A percentile compares a stretch with the other conserved stretches of the same genome.
phyloP scores from a whole-genome alignment of 2,113 vertebrate species.

The Jaculus jaculus region DNA sequence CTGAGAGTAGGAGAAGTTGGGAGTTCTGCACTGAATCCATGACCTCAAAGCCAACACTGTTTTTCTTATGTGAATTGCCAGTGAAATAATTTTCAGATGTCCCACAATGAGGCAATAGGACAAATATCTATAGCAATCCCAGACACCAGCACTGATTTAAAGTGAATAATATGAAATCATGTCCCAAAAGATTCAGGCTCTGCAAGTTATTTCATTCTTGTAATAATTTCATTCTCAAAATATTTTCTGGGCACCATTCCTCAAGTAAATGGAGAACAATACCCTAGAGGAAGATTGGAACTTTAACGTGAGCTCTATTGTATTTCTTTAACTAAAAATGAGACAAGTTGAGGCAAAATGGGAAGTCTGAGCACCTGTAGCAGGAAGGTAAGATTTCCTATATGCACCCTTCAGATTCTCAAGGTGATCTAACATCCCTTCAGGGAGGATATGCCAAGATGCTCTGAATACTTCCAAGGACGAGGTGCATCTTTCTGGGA shows the following conservation, averaged over 20 bases:
- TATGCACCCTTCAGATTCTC: neutral
- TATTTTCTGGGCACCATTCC: slow-evolving; percentile 66
- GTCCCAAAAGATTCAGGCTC: slow-evolving; percentile 46
- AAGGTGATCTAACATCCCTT: neutral
- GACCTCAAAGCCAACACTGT: neutral
- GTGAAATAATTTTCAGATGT: slow-evolving; percentile 45
- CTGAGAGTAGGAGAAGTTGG: neutral
- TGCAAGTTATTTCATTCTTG: slow-evolving; percentile 65
- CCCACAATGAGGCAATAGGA: slow-evolving; percentile 16
- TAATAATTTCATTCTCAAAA: slow-evolving; percentile 73
- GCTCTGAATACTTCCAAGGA: neutral
- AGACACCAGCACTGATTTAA: slow-evolving; percentile 49
- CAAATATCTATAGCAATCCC: slow-evolving; percentile 58
- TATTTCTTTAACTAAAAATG: slow-evolving; percentile 43
- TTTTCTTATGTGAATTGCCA: slow-evolving; percentile 15
- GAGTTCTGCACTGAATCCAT: neutral
- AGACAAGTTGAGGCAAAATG: slow-evolving; percentile 36
- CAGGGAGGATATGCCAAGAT: neutral
- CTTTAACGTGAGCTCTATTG: slow-evolving; percentile 33
- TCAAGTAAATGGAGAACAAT: slow-evolving; percentile 64
- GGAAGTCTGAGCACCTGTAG: neutral
- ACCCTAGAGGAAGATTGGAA: slow-evolving; percentile 63
- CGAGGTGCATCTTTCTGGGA: neutral
- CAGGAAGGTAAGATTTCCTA: neutral
- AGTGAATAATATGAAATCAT: slow-evolving; percentile 67